A percentile compares a stretch with the other conserved stretches of the same genome.
Conservation (phyloP, 30 jellyfish, hydroid and myxozoan genomes). For the Aurelia aurita region DNA sequence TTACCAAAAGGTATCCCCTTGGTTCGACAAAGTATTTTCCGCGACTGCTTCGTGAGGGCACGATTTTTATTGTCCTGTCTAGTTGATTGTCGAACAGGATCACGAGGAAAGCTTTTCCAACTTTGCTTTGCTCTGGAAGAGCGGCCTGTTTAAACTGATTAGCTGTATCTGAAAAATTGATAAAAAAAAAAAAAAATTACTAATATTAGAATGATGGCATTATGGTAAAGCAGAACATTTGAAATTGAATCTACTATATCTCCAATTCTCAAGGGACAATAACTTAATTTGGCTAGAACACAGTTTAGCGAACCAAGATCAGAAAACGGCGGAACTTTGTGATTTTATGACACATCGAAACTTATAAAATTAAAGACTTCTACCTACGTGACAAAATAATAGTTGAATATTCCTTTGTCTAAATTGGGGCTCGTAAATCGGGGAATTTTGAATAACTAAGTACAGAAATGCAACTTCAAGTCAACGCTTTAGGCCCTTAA, state of each 20-base stretch:
- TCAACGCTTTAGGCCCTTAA: too few relatives aligned
- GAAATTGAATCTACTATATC: not conserved
- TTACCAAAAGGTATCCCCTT: constrained; percentile 86
- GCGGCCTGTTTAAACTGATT: constrained; percentile 54
- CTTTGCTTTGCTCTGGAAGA: constrained; percentile 26
- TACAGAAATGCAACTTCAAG: too few relatives aligned
- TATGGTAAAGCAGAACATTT: not conserved
- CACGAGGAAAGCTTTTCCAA: constrained; percentile 68
- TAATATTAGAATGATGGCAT: not conserved
- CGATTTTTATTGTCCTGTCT: constrained; percentile 86
- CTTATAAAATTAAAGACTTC: too few relatives aligned
- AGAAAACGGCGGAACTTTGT: too few relatives aligned
- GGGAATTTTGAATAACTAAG: too few relatives aligned
- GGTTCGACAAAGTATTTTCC: constrained; percentile 97
- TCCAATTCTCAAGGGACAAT: too few relatives aligned
- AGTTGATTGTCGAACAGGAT: constrained; percentile 92
- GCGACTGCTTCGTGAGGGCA: constrained; percentile 94
- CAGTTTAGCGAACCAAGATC: too few relatives aligned
- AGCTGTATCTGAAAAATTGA: not conserved
- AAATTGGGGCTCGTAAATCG: too few relatives aligned
- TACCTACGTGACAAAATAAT: too few relatives aligned
- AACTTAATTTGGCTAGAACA: too few relatives aligned
- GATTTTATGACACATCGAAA: too few relatives aligned
- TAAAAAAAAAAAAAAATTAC: not conserved
- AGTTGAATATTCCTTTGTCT: too few relatives aligned